Conservation (phyloP, 2,797 vertebrate genomes). For the Eidolon dupreanum region DNA sequence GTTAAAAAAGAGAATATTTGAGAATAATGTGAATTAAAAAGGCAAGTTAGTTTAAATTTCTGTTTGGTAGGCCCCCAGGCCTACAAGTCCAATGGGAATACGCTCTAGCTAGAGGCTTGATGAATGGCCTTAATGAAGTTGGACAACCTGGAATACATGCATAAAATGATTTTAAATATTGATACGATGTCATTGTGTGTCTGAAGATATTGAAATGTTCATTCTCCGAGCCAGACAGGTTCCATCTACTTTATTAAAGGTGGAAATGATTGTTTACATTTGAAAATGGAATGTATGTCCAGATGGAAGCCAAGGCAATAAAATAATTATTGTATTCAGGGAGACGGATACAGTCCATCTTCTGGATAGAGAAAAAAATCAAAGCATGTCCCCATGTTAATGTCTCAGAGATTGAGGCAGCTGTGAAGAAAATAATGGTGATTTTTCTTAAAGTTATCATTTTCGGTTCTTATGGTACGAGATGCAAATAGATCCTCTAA, state of each 20-base stretch:
- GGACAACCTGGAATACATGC: slow-evolving; percentile 98
- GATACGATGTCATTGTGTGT: slow-evolving; percentile 94
- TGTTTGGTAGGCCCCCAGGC: slow-evolving; percentile 91
- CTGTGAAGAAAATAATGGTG: slow-evolving; percentile 43
- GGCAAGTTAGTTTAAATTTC: slow-evolving; percentile 90
- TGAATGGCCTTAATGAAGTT: slow-evolving; percentile 99
- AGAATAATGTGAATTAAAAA: slow-evolving; percentile 89
- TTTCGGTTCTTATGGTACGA: slow-evolving; percentile 41
- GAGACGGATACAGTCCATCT: slow-evolving; percentile 55
- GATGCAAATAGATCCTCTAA: slow-evolving; percentile 61
- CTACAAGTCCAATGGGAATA: slow-evolving; percentile 89
- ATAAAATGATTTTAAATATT: slow-evolving; percentile 99
- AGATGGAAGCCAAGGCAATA: slow-evolving; percentile 82
- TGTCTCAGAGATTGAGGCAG: slow-evolving; percentile 26
- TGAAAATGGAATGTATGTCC: slow-evolving; percentile 87
- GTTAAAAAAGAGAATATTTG: slow-evolving; percentile 84
- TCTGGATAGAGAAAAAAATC: slow-evolving; percentile 51
- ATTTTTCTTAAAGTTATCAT: slow-evolving; percentile 47
- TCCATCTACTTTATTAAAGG: slow-evolving; percentile 89
- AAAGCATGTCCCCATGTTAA: not conserved
- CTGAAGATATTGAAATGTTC: slow-evolving; percentile 96
- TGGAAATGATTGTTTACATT: slow-evolving; percentile 90
- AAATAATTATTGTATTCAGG: slow-evolving; percentile 82
- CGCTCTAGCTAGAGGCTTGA: slow-evolving; percentile 93
- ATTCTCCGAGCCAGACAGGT: slow-evolving; percentile 93